A percentile compares a stretch with the other conserved stretches of the same genome.
These are phyloP conservation scores for Smithornis capensis DNA, from an alignment of 2,113 vertebrate genomes.

Conservation along the genomic window DNA sequence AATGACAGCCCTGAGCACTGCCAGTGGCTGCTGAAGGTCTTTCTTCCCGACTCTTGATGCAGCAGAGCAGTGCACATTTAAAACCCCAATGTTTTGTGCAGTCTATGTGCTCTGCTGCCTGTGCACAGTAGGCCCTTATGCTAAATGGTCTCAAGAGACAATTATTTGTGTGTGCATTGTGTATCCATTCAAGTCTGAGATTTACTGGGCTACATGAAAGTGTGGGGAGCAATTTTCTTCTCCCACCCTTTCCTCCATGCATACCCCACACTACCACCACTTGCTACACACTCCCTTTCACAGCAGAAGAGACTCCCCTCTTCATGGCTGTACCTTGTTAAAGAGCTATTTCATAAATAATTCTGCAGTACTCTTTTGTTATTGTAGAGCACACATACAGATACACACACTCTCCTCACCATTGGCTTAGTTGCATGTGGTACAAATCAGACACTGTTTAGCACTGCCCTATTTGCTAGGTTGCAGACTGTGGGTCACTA, in stretches of 20 bases:
- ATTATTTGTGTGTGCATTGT: not conserved
- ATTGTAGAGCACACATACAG: not conserved
- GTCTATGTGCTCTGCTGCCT: not conserved
- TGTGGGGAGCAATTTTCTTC: not conserved
- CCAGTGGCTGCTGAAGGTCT: not conserved
- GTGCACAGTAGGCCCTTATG: not conserved
- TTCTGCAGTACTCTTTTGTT: not conserved
- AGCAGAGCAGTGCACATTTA: not conserved
- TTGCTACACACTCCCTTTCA: not conserved
- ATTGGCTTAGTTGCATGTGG: not conserved
- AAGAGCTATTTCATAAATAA: not conserved
- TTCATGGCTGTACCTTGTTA: not conserved
- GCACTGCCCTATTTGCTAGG: not conserved
- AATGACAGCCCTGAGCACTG: not conserved
- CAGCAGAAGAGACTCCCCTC: not conserved
- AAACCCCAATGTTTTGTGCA: not conserved
- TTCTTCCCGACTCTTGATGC: not conserved
- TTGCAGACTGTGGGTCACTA: not conserved
- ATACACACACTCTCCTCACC: rapidly evolving
- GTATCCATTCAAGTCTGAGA: not conserved
- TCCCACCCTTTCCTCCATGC: not conserved
- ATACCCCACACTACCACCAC: rapidly evolving
- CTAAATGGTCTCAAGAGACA: not conserved
- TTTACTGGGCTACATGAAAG: not conserved
- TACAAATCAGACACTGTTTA: not conserved